Evolutionary conservation across 2,113 vertebrate species (phyloP), one percentile per base, ranked within the genome.

Genomic region (Alexandromys fortis): DNA sequence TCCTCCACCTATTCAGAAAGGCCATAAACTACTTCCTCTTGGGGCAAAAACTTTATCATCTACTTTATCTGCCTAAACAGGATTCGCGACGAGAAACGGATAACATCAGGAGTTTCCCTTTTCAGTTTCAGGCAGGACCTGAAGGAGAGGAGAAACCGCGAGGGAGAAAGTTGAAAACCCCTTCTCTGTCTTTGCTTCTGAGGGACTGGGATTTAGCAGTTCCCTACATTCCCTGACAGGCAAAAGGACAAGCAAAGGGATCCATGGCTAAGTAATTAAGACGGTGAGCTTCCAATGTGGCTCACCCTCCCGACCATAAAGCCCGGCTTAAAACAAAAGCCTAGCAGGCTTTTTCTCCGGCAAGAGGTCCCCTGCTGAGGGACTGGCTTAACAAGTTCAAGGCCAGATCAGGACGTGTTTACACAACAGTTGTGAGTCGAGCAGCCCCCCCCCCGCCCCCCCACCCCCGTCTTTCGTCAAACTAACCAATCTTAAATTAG

Each of bases 21-120:
- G 58, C 77, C 67, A 79, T 63, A 8, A 94, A 83, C 96, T 82
- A 26, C 5, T 38, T 92, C 73, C 42, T 95, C 35, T 58, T 1
- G 75, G 49, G 22, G 19, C 12, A 91, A 94, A 92, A 78, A 14
- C 5, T 94, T 81, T 91, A 92, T 83, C 55, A 91, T 12, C 47
- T 89, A 92, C 73, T 91, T 92, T 78, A 94, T 86, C 77, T 82
- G 78, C 26, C 79, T 89, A 55, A 55, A 86, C 38, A 79, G n/a
- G 63, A 96, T 78, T 89, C 19, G 10, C 83, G 24, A 22, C 72
- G 38, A 70, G 16, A 42, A 95, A 96, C 2, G 82, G 89, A 86
- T 92, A 88, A 88, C 12, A 30, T 45, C 65, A 33, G 10, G 7
- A 14, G 33, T 65, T 8, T 28, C 63, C n/a, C 86, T 75, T 73